Percentiles rank a stretch among this genome's conserved stretches.
phyloP scores from a whole-genome alignment of 1,140 invertebrate genomes.

The Drosophila miranda region DNA sequence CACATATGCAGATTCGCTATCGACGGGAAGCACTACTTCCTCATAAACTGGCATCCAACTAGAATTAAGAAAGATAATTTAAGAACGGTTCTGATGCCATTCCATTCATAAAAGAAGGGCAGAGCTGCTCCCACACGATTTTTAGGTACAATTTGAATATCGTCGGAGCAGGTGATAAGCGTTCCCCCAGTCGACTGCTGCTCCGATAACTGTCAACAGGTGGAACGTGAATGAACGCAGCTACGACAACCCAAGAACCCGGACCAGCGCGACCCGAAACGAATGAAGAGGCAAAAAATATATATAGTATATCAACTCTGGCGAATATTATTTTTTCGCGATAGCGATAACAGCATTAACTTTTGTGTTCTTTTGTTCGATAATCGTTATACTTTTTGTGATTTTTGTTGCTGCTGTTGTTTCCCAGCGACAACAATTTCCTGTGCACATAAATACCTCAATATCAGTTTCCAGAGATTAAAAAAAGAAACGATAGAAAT shows the following conservation, averaged over 20 bases:
- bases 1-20: background rate
- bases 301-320: background rate
- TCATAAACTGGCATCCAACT: constrained; percentile 15
- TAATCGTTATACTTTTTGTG: constrained; percentile 31
- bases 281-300: constrained; percentile 29
- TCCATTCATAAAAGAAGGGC: constrained; percentile 57
- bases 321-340: constrained; percentile 18
- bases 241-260: constrained; percentile 31
- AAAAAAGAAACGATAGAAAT: constrained; percentile 9
- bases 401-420: constrained; percentile 8
- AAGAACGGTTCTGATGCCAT: constrained; percentile 20
- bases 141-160: constrained; percentile 48
- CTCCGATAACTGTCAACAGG: constrained; percentile 43
- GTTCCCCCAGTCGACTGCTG: background rate
- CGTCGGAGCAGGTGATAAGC: constrained; percentile 47
- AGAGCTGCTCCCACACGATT: constrained; percentile 11
- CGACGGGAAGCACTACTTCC: constrained; percentile 1
- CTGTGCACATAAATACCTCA: constrained; percentile 64
- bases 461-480: constrained; percentile 69
- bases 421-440: constrained; percentile 54
- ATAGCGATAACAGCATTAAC: constrained; percentile 38
- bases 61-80: constrained; percentile 12
- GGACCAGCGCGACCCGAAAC: constrained; percentile 16
- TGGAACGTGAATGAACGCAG: constrained; percentile 76
- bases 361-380: constrained; percentile 16